Base-by-base conservation (phyloP, 1,140 invertebrate species). In the Achroia grisella region DNA sequence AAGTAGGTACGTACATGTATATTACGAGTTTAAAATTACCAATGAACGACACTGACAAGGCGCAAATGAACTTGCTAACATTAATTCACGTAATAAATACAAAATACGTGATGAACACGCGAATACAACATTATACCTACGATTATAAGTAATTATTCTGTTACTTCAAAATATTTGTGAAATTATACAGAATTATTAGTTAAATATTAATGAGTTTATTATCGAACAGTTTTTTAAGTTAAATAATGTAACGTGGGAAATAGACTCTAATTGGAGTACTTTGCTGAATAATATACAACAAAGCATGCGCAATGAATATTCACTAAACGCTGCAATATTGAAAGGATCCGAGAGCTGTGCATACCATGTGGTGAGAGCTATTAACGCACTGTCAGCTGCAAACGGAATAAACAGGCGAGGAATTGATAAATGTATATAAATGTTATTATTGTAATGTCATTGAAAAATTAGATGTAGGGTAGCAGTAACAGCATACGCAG, bases 251-350 rank as follows among this genome's bases (percentile, higher is more conserved):
- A n/a, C n/a, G n/a, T n/a, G n/a, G n/a, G n/a, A n/a, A n/a, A 23
- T 23, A 23, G 17, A 23, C 2, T 2, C 17, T 23, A 23, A 23
- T 62, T 64, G 41, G 44, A 50, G 52, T 51, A 55, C 52, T 50
- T 34, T 31, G 41, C 45, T 43, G 36, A 44, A 27, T 27, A 39
- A 36, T 34, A 27, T 9, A 44, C 48, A 44, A 32, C 49, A 63
- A 63, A 56, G 50, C 35, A 39, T 43, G 33, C 34, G 41, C 48
- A 52, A 59, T 66, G 51, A 70, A 59, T 57, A 63, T 66, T 66
- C 45, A 66, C 60, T 58, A 55, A 44, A 50, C 48, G 42, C 42
- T 43, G 57, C 41, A 49, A 40, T 59, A 51, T 56, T 14, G 4
- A 13, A 48, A 42, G 33, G 49, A 48, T 56, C 48, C 14, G 31